Percentiles rank a stretch among this genome's conserved stretches.
Evolutionary conservation across 2,113 vertebrate species (phyloP).

Genomic region (Pedionomus torquatus): DNA sequence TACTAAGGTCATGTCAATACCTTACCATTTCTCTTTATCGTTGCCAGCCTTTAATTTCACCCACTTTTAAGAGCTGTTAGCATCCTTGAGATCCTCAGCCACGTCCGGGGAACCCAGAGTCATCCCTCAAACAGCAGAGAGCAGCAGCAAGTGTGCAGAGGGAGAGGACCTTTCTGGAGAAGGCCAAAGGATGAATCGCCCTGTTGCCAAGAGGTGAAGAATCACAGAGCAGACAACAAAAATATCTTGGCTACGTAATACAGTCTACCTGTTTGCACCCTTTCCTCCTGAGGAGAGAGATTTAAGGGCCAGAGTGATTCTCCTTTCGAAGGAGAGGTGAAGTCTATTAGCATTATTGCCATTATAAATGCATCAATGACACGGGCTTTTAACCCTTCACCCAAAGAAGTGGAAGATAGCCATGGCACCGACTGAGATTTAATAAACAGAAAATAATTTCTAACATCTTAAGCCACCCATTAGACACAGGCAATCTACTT

Average conservation of each 20-base stretch:
- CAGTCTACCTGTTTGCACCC: neutral
- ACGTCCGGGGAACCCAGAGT: neutral
- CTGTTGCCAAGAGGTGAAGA: neutral
- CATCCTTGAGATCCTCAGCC: neutral
- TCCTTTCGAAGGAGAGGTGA: neutral
- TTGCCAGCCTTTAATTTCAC: neutral
- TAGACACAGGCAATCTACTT: neutral
- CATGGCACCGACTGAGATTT: neutral
- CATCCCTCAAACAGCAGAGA: neutral
- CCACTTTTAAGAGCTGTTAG: neutral
- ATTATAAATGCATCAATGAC: neutral
- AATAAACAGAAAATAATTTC: neutral
- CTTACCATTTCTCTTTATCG: neutral
- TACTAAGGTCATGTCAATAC: neutral
- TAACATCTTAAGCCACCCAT: neutral
- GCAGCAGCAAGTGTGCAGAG: rapidly evolving
- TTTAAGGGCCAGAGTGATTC: neutral
- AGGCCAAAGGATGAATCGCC: neutral
- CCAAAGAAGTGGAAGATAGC: neutral
- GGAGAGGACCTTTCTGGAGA: neutral
- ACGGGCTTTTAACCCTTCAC: neutral
- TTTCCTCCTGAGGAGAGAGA: neutral
- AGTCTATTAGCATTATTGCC: neutral
- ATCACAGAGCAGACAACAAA: neutral
- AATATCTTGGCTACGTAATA: neutral